Percentiles rank a stretch among this genome's conserved stretches.
Evolutionary conservation across 2,113 vertebrate genomes (phyloP).

Genomic region (Hylia prasina): DNA sequence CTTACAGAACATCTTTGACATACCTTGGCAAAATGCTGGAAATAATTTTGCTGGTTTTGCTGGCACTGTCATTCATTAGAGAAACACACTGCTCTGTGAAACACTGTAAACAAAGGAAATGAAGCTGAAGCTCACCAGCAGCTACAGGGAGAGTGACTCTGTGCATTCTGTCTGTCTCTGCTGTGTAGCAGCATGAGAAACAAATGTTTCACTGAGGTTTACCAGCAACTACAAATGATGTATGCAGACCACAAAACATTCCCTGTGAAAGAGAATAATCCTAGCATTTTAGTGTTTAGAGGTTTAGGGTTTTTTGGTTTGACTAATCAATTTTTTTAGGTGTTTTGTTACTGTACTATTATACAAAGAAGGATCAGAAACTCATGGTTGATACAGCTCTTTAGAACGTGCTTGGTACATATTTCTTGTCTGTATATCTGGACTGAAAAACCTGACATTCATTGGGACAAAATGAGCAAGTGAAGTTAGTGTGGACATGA

Average conservation of each 20-base stretch:
- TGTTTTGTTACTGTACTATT: neutral
- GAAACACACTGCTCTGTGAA: neutral
- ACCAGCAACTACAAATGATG: neutral
- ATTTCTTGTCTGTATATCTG: neutral
- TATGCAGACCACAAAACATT: neutral
- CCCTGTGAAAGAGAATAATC: neutral
- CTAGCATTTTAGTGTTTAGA: neutral
- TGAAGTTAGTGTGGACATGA: neutral
- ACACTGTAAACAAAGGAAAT: neutral
- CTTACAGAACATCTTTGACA: neutral
- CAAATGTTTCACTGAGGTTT: neutral
- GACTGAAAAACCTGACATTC: neutral
- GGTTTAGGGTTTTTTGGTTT: neutral
- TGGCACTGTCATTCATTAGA: neutral
- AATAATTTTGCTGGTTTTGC: neutral
- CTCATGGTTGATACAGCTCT: neutral
- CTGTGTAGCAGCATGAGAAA: neutral
- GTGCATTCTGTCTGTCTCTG: neutral
- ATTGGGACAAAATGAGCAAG: neutral
- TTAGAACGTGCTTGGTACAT: neutral
- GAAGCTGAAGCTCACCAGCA: neutral
- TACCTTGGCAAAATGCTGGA: neutral
- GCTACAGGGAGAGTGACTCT: neutral
- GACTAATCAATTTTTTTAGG: rapidly evolving
- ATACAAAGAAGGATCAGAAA: neutral